Base-by-base conservation (phyloP, 2,797 vertebrate species). In the Monodelphis domestica region DNA sequence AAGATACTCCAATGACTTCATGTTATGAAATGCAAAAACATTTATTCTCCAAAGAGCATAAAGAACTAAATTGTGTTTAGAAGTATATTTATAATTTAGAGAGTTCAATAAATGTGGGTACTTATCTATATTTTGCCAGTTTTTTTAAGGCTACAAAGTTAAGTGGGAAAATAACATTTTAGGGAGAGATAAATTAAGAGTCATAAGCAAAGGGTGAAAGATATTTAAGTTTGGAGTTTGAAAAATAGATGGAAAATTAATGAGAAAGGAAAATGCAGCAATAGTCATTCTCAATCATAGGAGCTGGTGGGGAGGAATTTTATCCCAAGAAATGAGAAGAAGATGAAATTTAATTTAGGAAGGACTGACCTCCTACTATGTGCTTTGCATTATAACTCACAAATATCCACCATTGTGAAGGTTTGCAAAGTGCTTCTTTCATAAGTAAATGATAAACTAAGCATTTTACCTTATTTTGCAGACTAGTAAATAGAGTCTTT, bases 241-340 rank as follows among this genome's bases (percentile, higher is more conserved):
- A 91, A 84, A 90, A 94, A 53, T 45, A 63, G 45, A 59, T 54
- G 5, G 14, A 1, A 15, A 90, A 33, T 56, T 90, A 93, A 90
- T 88, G 52, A 92, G 51, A 92, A n/a, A 3, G 50, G 56, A 84
- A 52, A 30, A 91, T 59, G 10, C 5, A 15, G 54, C 45, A 38
- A 51, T 91, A 95, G 90, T 91, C 90, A 12, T 38, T 95, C 21
- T 95, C 53, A 93, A 26, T 30, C 33, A 54, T 88, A 91, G 91
- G 0, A 5, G 24, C 11, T 38, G 89, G n/a, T 89, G 2, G 1
- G 29, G 78, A 94, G 0, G 3, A 30, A 52, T 59, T 92, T 95
- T 51, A 57, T 1, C 1, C n/a, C 26, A 88, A 21, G 4, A 90
- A 90, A 93, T 28, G 10, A 91, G 50, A 50, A 89, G 50, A n/a